These are phyloP conservation scores for Pocillopora meandrina DNA, from an alignment of 92 coral and sea anemone species.

Conservation along the genomic window DNA sequence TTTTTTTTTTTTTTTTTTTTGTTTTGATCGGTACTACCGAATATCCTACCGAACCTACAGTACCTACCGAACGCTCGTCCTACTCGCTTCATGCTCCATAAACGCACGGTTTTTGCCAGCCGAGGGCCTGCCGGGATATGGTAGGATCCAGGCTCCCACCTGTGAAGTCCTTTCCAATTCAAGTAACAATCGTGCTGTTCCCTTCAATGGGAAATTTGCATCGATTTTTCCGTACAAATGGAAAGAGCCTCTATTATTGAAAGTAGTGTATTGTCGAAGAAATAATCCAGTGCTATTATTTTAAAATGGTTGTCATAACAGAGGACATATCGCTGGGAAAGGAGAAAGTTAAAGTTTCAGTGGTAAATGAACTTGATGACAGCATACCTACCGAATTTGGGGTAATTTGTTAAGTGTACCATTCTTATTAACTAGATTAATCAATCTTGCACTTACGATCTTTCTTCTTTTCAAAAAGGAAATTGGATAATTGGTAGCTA, in stretches of 20 bases:
- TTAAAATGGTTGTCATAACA: background rate
- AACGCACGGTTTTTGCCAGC: background rate
- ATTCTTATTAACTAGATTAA: background rate
- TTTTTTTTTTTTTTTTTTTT: no score
- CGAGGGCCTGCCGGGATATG: background rate
- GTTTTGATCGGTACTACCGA: no score
- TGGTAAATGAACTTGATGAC: constrained; percentile 49
- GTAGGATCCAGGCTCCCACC: background rate
- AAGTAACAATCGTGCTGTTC: no score
- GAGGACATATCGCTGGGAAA: constrained; percentile 79
- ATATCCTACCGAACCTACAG: no score
- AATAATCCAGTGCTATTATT: no score
- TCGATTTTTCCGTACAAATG: no score
- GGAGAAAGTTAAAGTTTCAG: constrained; percentile 65
- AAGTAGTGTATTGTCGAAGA: no score
- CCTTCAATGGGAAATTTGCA: no score
- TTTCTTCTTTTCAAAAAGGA: background rate
- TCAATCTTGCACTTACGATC: no score
- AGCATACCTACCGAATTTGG: constrained; percentile 53
- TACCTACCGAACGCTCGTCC: no score
- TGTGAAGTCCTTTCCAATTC: no score
- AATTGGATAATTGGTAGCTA: background rate
- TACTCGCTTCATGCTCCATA: background rate
- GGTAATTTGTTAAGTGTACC: constrained; percentile 35
- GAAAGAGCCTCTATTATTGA: no score